Evolutionary conservation across 2,797 vertebrate species (phyloP).

Genomic region (Rhinoraja longicauda): DNA sequence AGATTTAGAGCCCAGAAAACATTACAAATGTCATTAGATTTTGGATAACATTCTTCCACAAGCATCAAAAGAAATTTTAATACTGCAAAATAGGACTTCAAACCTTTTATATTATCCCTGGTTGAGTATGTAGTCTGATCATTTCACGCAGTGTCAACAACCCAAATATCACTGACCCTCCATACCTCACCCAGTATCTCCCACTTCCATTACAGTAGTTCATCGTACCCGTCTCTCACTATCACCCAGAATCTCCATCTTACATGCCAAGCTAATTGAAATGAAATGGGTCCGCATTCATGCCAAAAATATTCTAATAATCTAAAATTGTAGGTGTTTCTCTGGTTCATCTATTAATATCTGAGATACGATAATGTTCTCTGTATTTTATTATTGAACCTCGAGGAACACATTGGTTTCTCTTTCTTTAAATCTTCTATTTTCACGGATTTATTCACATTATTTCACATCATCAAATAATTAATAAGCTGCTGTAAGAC

Average conservation of each 20-base stretch:
- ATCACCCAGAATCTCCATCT: neutral
- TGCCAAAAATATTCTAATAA: neutral
- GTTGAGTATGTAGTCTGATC: neutral
- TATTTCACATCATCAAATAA: neutral
- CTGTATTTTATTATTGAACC: neutral
- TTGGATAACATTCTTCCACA: too few species aligned
- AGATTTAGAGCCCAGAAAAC: too few species aligned
- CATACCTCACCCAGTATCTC: neutral
- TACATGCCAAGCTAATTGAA: neutral
- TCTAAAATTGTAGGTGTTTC: neutral
- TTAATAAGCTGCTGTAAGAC: neutral
- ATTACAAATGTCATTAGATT: too few species aligned
- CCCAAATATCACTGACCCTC: too few species aligned
- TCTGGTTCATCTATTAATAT: neutral
- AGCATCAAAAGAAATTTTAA: too few species aligned
- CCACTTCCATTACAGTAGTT: neutral
- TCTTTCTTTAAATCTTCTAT: neutral
- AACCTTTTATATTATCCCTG: neutral
- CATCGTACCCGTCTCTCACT: neutral
- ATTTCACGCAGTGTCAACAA: neutral
- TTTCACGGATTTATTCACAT: neutral
- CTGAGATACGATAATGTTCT: neutral
- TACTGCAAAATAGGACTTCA: neutral
- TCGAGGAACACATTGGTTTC: neutral
- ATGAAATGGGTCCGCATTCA: neutral